These are phyloP conservation scores for Hypselothyrea guttata DNA, from an alignment of 2,888 invertebrate genomes.

Conservation along the genomic window DNA sequence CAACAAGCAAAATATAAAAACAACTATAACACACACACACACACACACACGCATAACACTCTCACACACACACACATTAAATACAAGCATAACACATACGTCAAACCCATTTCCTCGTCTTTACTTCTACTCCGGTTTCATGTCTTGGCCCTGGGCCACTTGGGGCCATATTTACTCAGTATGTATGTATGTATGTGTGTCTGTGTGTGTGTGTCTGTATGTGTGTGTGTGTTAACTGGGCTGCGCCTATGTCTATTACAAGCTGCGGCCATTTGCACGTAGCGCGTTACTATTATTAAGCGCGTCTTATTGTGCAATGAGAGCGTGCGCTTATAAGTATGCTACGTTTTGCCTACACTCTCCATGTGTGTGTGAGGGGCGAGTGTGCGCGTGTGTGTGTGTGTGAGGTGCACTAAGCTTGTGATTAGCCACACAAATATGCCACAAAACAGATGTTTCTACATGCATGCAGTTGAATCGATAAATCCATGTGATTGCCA, in stretches of 20 bases:
- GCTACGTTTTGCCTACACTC: slow-evolving; percentile 47
- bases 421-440: slow-evolving; percentile 28
- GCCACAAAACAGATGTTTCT: too few relatives aligned
- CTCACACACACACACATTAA: too few relatives aligned
- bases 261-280: slow-evolving; percentile 64
- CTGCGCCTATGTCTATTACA: slow-evolving; percentile 63
- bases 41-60: slow-evolving; percentile 2
- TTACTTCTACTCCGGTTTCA: slow-evolving; percentile 21
- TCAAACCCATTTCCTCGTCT: slow-evolving; percentile 43
- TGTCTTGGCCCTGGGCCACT: slow-evolving; percentile 49
- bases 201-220: slow-evolving; percentile 7
- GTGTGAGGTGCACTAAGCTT: slow-evolving; percentile 45
- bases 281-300: slow-evolving; percentile 61
- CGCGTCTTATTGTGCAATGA: slow-evolving; percentile 60
- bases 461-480: too few relatives aligned
- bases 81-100: slow-evolving; percentile 25
- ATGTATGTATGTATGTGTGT: slow-evolving; percentile 2
- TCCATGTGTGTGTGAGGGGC: background rate
- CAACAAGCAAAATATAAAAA: slow-evolving; percentile 17
- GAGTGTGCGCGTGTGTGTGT: slow-evolving; percentile 5
- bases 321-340: slow-evolving; percentile 66
- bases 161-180: slow-evolving; percentile 29
- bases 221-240: slow-evolving; percentile 34
- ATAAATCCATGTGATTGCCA: slow-evolving; percentile 21
- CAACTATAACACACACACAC: slow-evolving; percentile 21